Conservation (phyloP, 2,888 invertebrate species). For the Petrolisthes manimaculis region DNA sequence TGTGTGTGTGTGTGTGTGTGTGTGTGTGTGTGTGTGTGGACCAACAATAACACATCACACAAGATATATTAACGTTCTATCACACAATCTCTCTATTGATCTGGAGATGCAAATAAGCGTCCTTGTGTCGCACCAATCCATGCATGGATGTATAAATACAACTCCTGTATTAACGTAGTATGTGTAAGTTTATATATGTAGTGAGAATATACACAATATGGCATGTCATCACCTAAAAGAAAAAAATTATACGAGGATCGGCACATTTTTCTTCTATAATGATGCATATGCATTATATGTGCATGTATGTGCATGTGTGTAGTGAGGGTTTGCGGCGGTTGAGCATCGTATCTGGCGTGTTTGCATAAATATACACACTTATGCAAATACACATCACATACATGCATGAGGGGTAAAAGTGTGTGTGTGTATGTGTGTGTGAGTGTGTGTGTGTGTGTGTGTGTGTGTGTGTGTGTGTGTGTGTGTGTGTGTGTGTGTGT, state of each 20-base stretch:
- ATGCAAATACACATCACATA: conserved; percentile 7
- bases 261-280: too few relatives aligned
- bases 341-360: not conserved
- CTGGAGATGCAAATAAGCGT: not conserved
- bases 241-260: too few relatives aligned
- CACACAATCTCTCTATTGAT: not conserved
- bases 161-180: too few relatives aligned
- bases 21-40: not conserved
- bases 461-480: not conserved
- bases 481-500: not conserved
- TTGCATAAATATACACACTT: conserved; percentile 16
- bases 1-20: not conserved
- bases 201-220: too few relatives aligned
- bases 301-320: not conserved
- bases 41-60: not conserved
- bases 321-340: not conserved
- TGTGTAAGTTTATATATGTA: too few relatives aligned
- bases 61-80: not conserved
- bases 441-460: conserved; percentile 7
- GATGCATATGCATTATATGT: not conserved
- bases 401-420: not conserved
- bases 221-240: too few relatives aligned
- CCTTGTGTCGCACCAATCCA: too few relatives aligned
- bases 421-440: not conserved
- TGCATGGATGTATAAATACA: too few relatives aligned